A percentile compares a stretch with the other conserved stretches of the same genome.
phyloP scores from a whole-genome alignment of 92 coral and sea anemone species.

The Bergia sp. region DNA sequence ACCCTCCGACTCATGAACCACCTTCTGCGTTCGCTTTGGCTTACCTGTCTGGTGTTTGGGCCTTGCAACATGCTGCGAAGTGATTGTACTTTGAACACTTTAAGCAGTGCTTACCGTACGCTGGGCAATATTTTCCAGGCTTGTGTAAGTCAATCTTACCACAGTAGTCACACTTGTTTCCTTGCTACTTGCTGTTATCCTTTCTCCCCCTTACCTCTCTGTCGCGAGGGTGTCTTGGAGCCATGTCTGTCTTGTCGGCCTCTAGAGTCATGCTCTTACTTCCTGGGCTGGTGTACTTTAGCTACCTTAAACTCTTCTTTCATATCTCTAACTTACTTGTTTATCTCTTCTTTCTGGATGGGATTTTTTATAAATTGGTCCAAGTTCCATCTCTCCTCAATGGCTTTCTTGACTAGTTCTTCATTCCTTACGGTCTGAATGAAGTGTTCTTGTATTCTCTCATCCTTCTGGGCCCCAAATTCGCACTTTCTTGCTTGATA shows the following conservation, averaged over 20 bases:
- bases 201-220: too few species aligned
- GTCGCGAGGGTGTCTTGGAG: too few species aligned
- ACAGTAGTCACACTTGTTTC: constrained; percentile 15
- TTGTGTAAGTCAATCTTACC: constrained; percentile 22
- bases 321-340: constrained; percentile 62
- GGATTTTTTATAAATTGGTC: constrained; percentile 61
- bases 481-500: constrained; percentile 69
- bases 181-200: too few species aligned
- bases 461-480: constrained; percentile 51
- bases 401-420: constrained; percentile 58
- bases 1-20: too few species aligned
- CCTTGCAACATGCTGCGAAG: constrained; percentile 55
- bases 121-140: neutral
- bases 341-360: constrained; percentile 57
- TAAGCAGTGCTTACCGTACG: neutral
- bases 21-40: neutral
- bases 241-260: too few species aligned
- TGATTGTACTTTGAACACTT: constrained; percentile 40
- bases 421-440: constrained; percentile 58
- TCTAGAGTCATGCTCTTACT: too few species aligned
- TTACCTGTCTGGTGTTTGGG: neutral
- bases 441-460: constrained; percentile 68
- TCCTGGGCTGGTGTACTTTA: too few species aligned
- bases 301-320: constrained; percentile 43
- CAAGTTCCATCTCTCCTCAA: constrained; percentile 61